These are phyloP conservation scores for Drosophila anomalata DNA, from an alignment of 2,888 invertebrate species.

Conservation along the genomic window DNA sequence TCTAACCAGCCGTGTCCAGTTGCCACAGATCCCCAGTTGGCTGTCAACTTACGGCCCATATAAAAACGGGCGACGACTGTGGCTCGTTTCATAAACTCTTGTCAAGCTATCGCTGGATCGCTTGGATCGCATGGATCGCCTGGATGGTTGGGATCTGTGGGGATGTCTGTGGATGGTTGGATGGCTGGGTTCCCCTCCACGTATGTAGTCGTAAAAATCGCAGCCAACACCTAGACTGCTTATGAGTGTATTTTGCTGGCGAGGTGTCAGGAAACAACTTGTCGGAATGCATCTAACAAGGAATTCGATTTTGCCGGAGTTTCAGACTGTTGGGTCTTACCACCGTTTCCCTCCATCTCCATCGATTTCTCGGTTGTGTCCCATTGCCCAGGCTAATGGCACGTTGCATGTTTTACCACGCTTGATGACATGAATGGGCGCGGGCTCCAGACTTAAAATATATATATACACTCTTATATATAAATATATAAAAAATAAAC, in stretches of 20 bases:
- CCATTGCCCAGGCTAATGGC: slow-evolving; percentile 79
- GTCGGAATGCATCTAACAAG: slow-evolving; percentile 85
- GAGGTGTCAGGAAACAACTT: slow-evolving; percentile 85
- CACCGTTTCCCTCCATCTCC: slow-evolving; percentile 4
- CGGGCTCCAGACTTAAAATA: slow-evolving; percentile 68
- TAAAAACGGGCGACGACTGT: slow-evolving; percentile 60
- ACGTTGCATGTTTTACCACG: slow-evolving; percentile 83
- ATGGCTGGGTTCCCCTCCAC: slow-evolving; percentile 19
- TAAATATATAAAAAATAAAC: background rate
- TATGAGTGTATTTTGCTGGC: slow-evolving; percentile 82
- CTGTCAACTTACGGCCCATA: slow-evolving; percentile 72
- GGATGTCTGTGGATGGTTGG: slow-evolving; percentile 21
- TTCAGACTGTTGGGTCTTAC: slow-evolving; percentile 34
- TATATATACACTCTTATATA: background rate
- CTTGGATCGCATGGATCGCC: slow-evolving; percentile 27
- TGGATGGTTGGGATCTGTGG: slow-evolving; percentile 4
- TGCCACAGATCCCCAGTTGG: slow-evolving; percentile 36
- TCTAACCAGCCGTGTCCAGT: slow-evolving; percentile 28
- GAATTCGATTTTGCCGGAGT: slow-evolving; percentile 84
- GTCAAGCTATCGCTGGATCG: slow-evolving; percentile 61
- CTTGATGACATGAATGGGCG: slow-evolving; percentile 83
- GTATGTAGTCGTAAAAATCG: slow-evolving; percentile 73
- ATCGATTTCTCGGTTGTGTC: slow-evolving; percentile 28
- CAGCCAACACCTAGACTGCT: slow-evolving; percentile 76
- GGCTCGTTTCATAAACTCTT: slow-evolving; percentile 79